phyloP scores from a whole-genome alignment of 2,888 invertebrate species.

The Stegana nigrithorax region DNA sequence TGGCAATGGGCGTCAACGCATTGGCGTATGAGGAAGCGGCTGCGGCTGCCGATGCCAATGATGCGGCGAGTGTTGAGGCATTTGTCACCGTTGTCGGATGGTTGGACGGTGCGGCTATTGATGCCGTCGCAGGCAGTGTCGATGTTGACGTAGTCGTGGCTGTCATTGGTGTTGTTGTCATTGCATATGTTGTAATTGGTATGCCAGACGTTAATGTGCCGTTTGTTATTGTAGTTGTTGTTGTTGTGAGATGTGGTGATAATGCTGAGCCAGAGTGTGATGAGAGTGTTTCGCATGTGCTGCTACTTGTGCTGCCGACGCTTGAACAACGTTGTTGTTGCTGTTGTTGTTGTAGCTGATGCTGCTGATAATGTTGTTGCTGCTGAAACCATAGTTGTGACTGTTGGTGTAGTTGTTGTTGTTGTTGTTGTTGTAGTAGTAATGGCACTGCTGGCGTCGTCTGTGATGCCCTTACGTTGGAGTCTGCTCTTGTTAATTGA shows the following conservation, averaged over 20 bases:
- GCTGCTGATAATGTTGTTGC: constrained; percentile 27
- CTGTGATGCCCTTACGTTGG: too few species aligned
- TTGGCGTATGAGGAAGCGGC: too few species aligned
- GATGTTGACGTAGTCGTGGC: too few species aligned
- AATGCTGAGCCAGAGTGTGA: constrained; percentile 52
- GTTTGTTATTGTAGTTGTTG: constrained; percentile 46
- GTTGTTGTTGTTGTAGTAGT: too few species aligned
- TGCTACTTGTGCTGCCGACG: constrained; percentile 65
- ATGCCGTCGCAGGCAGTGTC: too few species aligned
- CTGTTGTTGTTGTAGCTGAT: constrained; percentile 36
- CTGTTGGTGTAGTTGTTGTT: constrained; percentile 53
- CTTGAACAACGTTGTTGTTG: constrained; percentile 61
- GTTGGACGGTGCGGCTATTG: too few species aligned
- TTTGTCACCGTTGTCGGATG: too few species aligned
- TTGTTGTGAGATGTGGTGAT: constrained; percentile 57
- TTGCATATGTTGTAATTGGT: constrained; percentile 13
- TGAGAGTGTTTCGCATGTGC: constrained; percentile 64
- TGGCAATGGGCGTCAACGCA: too few species aligned
- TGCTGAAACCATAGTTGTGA: constrained; percentile 29
- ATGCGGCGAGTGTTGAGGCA: too few species aligned
- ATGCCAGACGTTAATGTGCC: neutral
- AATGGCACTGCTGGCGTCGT: too few species aligned
- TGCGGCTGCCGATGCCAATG: too few species aligned
- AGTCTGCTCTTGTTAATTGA: too few species aligned
- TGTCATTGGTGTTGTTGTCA: constrained; percentile 19